Conservation (phyloP, 2,888 invertebrate genomes). For the Tolmerus cingulatus region DNA sequence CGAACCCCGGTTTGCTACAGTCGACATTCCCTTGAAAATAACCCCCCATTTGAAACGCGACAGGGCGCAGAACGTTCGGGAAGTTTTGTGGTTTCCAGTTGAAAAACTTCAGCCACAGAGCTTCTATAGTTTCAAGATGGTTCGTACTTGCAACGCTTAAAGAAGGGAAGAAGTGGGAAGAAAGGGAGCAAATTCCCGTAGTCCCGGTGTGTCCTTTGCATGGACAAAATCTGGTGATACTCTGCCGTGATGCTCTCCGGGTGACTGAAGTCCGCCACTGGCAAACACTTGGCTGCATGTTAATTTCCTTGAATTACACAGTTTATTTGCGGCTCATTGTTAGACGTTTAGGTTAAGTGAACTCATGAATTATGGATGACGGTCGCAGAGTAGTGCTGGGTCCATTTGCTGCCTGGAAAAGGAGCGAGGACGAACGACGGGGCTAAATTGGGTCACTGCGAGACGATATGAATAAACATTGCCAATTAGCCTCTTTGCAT, state of each 20-base stretch:
- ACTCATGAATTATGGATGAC: conserved; percentile 39
- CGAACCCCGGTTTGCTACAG: background rate
- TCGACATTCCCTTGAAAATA: conserved; percentile 7
- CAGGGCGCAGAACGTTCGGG: background rate
- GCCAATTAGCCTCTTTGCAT: background rate
- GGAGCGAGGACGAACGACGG: background rate
- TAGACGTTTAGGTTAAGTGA: conserved; percentile 36
- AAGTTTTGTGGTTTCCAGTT: conserved; percentile 35
- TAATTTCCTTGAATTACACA: conserved; percentile 38
- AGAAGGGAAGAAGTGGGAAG: background rate
- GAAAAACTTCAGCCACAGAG: conserved; percentile 8
- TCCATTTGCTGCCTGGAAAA: background rate
- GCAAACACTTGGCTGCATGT: conserved; percentile 35
- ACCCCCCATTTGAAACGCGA: background rate
- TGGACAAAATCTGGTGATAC: background rate
- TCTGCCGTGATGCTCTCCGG: background rate
- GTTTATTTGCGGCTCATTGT: conserved; percentile 42
- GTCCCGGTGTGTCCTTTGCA: background rate
- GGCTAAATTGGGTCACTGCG: conserved; percentile 8
- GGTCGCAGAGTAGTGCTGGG: background rate
- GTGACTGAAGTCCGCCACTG: conserved; percentile 22
- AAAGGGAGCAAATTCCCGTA: background rate
- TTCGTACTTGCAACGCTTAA: conserved; percentile 22
- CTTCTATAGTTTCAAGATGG: conserved; percentile 16
- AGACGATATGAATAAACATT: conserved; percentile 31